Conservation (phyloP, 2,888 invertebrate genomes). For the Syritta pipiens region DNA sequence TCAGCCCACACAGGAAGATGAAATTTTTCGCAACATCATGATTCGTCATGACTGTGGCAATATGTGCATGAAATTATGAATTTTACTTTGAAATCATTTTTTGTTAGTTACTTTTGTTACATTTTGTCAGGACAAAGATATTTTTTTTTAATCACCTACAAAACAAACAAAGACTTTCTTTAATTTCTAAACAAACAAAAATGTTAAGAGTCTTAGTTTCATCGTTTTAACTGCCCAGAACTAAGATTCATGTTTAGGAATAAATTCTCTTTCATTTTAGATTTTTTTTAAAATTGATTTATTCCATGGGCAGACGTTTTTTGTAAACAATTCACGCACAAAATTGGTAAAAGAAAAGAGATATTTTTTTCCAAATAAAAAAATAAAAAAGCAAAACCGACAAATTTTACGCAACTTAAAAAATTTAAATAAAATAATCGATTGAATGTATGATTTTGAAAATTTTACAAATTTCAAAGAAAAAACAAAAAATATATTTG, state of each 20-base stretch:
- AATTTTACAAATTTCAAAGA: neutral
- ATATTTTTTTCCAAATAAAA: no score
- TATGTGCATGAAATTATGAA: constrained; percentile 17
- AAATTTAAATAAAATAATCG: constrained; percentile 6
- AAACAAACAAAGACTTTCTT: neutral
- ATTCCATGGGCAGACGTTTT: constrained; percentile 79
- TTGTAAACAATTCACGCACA: constrained; percentile 79
- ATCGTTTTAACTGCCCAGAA: constrained; percentile 79
- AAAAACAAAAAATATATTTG: neutral
- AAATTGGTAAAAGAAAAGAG: constrained; percentile 76
- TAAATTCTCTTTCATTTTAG: neutral
- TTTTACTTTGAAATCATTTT: constrained; percentile 15
- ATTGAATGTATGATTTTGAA: neutral
- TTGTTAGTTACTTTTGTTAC: constrained; percentile 8
- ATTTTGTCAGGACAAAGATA: neutral
- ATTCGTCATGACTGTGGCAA: neutral
- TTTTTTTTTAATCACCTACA: constrained; percentile 5
- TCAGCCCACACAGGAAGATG: no score
- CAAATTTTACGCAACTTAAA: constrained; percentile 46
- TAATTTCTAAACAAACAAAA: neutral
- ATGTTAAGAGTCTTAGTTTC: constrained; percentile 75
- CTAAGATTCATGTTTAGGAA: constrained; percentile 76
- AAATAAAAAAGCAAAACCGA: constrained; percentile 33
- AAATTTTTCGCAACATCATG: neutral
- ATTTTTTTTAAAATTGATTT: no score